Evolutionary conservation across 2,797 vertebrate species (phyloP), one percentile per base, ranked within the genome.

Genomic region (Coracias cyanogaster): DNA sequence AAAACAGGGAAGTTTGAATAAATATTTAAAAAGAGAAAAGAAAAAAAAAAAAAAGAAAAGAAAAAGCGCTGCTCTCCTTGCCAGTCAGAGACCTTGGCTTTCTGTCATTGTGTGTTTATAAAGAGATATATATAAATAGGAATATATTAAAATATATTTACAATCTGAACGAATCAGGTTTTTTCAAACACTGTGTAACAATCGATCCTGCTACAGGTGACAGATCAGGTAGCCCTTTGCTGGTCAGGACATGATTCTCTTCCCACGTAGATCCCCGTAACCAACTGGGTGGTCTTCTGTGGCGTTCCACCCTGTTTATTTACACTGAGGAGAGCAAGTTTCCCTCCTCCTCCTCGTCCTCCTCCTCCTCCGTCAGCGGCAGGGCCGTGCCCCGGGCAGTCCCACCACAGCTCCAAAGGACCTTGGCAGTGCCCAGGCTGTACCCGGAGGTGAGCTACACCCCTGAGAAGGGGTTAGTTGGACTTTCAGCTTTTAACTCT

Each of bases 181-280:
- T 93, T 89, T 90, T 82, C 91, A 80, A 97, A 94, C 97, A 98
- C 97, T 98, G 97, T 97, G 96, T 97, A 82, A 74, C 72, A 76
- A 92, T 74, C 86, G 69, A 10, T 90, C 95, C 92, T 90, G 39
- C 76, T 49, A 61, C 84, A 65, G 82, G 49, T 58, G 67, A 94
- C 93, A 93, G 96, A 92, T 93, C 73, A 84, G 84, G 88, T 45
- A 74, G 82, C 93, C 55, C 91, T 81, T 91, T 65, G 64, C 83
- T 80, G 84, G 39, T 64, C 90, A 77, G 90, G 93, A 90, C 81
- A 86, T 39, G 45, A 14, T 86, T 94, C 78, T 87, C 90, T 66
- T 95, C 88, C 91, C 71, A 6, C 46, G 61, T 35, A 7, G 6
- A 70, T 35, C 71, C 60, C 28, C 2, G 12, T 72, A 60, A 72